Evolutionary conservation across 2,113 vertebrate genomes (phyloP), one percentile per base, ranked within the genome.

Genomic region (Murina feae): DNA sequence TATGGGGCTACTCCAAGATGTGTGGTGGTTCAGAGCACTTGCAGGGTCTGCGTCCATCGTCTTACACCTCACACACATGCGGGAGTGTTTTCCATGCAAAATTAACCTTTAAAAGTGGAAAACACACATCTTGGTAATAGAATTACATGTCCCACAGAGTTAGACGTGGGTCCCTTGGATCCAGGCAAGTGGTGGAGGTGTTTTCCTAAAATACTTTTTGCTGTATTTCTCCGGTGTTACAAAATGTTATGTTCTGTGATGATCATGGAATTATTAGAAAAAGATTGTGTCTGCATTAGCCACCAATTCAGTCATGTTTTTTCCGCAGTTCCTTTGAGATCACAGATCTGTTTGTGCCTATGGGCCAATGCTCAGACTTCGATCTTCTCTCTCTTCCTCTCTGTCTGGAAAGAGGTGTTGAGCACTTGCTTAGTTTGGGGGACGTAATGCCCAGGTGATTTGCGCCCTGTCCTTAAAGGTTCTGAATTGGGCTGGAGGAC

Each of bases 201-300:
- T 92, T 88, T 89, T 53, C 81, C 76, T 94, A 69, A 85, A 93
- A 95, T 88, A 86, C 53, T 63, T 92, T 92, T 42, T 72, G 82
- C 90, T 89, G 9, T 44, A 30, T 74, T 79, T 93, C 93, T 44
- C 68, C 8, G 25, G 4, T 6, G 32, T 84, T 65, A 49, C 32
- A 65, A 32, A 84, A n/a, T 60, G 78, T 82, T 55, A 32, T 1
- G 25, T 92, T 93, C 75, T 44, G 69, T 25, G 44, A 47, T 65
- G 25, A 5, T 63, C 76, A 53, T 53, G 86, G 1, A 35, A 21
- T 39, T 17, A 71, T 91, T 80, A 42, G 92, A 44, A 86, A 91
- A 44, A 37, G 44, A 39, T 28, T 58, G 28, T 82, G 37, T 60
- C 63, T 47, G 10, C n/a, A 18, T 90, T 82, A 74, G 60, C 72